Evolutionary conservation across 37 sponge, comb jelly and placozoan species (phyloP).

Genomic region (Ianthella basta): DNA sequence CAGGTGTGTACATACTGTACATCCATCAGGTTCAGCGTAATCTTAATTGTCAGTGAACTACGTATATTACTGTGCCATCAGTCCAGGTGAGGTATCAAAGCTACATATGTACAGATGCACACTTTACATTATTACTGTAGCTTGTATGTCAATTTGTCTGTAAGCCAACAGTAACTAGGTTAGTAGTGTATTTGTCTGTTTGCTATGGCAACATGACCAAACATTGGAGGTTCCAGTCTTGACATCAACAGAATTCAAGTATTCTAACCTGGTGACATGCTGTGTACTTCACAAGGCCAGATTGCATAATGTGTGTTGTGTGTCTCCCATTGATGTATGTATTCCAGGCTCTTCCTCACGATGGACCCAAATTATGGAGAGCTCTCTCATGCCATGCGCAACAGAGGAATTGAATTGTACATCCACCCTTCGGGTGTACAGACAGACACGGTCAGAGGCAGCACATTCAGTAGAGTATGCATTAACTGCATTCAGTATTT

Average conservation of each 20-base stretch:
- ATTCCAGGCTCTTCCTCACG: conserved; percentile 83
- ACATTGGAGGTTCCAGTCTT: too few relatives aligned
- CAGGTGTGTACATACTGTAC: conserved; percentile 58
- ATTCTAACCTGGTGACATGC: too few relatives aligned
- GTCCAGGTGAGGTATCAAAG: too few relatives aligned
- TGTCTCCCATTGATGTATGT: not conserved
- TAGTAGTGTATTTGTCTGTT: too few relatives aligned
- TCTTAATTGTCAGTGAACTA: not conserved
- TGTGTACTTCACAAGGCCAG: not conserved
- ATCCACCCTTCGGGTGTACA: conserved; percentile 54
- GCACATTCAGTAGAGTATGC: not conserved
- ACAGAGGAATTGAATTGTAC: conserved; percentile 91
- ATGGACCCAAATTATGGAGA: conserved; percentile 94
- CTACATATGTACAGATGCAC: too few relatives aligned
- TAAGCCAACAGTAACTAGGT: too few relatives aligned
- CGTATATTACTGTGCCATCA: too few relatives aligned
- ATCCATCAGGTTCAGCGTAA: not conserved
- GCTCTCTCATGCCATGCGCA: conserved; percentile 95
- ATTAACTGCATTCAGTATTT: not conserved
- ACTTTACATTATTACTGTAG: too few relatives aligned
- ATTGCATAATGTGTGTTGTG: not conserved
- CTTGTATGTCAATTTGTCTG: too few relatives aligned
- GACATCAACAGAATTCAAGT: too few relatives aligned
- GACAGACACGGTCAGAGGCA: not conserved
- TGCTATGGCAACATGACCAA: too few relatives aligned